Evolutionary conservation across 1,140 invertebrate species (phyloP).

Genomic region (Drosophila lowei): DNA sequence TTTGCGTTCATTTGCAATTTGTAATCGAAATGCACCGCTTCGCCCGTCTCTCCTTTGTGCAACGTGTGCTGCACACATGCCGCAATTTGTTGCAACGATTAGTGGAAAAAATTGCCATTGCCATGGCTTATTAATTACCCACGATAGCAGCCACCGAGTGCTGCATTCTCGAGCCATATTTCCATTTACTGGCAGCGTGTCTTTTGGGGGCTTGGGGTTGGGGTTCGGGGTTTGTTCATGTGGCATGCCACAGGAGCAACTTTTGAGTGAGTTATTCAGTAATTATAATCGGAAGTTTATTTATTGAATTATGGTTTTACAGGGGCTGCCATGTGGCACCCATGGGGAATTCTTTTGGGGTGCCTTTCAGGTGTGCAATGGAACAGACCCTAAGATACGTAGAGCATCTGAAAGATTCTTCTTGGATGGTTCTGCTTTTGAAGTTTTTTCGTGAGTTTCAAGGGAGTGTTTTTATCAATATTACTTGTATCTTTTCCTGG

Average conservation of each 20-base stretch:
- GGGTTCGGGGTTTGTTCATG: not conserved
- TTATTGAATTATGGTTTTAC: constrained; percentile 27
- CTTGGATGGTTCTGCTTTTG: too few species aligned
- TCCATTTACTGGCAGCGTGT: constrained; percentile 7
- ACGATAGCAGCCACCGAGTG: constrained; percentile 63
- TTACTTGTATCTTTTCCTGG: too few species aligned
- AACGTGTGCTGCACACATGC: constrained; percentile 72
- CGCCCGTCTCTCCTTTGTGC: constrained; percentile 32
- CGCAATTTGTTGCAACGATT: constrained; percentile 80
- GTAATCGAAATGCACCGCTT: constrained; percentile 59
- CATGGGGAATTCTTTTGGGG: too few species aligned
- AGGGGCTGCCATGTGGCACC: too few species aligned
- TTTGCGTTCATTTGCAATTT: constrained; percentile 81
- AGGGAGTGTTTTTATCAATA: too few species aligned
- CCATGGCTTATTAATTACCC: constrained; percentile 78
- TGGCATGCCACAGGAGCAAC: constrained; percentile 11
- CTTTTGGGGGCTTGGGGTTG: constrained; percentile 1
- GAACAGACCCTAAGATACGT: too few species aligned
- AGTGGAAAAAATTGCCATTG: constrained; percentile 66
- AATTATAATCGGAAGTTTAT: constrained; percentile 37
- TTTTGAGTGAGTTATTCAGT: constrained; percentile 18
- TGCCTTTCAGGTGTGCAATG: too few species aligned
- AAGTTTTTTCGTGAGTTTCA: too few species aligned
- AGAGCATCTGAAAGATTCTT: too few species aligned
- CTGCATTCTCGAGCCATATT: constrained; percentile 31